phyloP scores from a whole-genome alignment of 2,113 vertebrate species.

The Peromyscus polionotus region DNA sequence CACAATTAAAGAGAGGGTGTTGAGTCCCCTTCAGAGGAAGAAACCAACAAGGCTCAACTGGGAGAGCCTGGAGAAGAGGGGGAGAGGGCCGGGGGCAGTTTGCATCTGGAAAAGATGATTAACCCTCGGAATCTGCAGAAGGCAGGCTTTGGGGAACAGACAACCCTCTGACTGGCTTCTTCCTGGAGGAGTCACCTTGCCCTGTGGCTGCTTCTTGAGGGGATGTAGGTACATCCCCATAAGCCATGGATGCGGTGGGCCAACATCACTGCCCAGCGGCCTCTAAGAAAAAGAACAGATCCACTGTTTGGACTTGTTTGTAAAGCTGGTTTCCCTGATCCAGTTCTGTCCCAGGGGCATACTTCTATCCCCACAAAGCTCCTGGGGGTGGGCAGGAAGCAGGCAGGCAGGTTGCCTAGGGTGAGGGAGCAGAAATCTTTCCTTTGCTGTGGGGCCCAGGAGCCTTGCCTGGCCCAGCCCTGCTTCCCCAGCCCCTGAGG shows the following conservation, averaged over 20 bases:
- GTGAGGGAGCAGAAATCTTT: constrained; percentile 64
- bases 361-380: constrained; percentile 42
- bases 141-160: background rate
- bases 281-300: background rate
- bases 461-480: constrained; percentile 21
- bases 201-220: background rate
- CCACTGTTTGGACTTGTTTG: constrained; percentile 59
- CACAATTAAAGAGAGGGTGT: constrained; percentile 60
- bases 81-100: background rate
- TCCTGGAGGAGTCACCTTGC: background rate
- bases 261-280: background rate
- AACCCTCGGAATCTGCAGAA: background rate
- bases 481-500: background rate
- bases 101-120: background rate
- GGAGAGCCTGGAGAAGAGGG: background rate
- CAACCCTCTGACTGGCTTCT: background rate
- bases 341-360: constrained; percentile 19
- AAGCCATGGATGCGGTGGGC: background rate
- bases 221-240: background rate
- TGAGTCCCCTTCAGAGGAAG: constrained; percentile 49
- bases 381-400: constrained; percentile 75
- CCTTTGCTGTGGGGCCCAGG: constrained; percentile 54
- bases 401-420: constrained; percentile 72
- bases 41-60: background rate
- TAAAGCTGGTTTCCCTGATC: constrained; percentile 39